Conservation (phyloP, 2,888 invertebrate species). For the Allacma fusca region DNA sequence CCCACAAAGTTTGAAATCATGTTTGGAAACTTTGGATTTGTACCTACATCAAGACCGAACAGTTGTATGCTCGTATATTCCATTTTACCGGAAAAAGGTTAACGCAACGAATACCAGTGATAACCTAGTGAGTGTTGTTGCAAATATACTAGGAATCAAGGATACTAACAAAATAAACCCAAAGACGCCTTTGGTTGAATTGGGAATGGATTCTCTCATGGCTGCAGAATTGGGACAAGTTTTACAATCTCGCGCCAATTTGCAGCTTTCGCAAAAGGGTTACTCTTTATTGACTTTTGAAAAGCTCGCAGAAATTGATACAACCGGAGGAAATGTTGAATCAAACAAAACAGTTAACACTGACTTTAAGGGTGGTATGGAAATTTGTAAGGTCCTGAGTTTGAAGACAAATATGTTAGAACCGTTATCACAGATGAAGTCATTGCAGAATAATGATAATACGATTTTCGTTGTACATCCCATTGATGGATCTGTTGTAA, state of each 20-base stretch:
- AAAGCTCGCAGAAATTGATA: conserved; percentile 68
- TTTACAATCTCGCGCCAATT: conserved; percentile 86
- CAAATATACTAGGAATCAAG: conserved; percentile 76
- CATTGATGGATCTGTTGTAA: conserved; percentile 83
- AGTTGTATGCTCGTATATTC: conserved; percentile 83
- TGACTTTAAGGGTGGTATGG: no score
- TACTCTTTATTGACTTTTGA: conserved; percentile 81
- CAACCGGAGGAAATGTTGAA: no score
- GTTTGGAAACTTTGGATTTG: conserved; percentile 72
- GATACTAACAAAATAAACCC: conserved; percentile 78
- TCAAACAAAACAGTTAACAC: no score
- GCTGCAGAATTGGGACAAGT: conserved; percentile 95
- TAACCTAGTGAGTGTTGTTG: conserved; percentile 73
- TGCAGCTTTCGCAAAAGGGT: conserved; percentile 85
- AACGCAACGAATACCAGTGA: conserved; percentile 46
- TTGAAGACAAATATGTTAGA: conserved; percentile 67
- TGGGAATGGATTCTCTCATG: conserved; percentile 98
- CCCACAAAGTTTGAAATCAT: conserved; percentile 85
- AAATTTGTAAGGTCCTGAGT: no score
- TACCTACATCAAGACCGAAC: conserved; percentile 75
- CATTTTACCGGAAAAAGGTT: conserved; percentile 77
- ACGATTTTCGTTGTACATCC: conserved; percentile 74
- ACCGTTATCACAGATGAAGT: no score
- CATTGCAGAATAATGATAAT: no score
- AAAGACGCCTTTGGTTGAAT: conserved; percentile 76